Base-by-base conservation (phyloP, 2,113 vertebrate species). In the Microtus pennsylvanicus region DNA sequence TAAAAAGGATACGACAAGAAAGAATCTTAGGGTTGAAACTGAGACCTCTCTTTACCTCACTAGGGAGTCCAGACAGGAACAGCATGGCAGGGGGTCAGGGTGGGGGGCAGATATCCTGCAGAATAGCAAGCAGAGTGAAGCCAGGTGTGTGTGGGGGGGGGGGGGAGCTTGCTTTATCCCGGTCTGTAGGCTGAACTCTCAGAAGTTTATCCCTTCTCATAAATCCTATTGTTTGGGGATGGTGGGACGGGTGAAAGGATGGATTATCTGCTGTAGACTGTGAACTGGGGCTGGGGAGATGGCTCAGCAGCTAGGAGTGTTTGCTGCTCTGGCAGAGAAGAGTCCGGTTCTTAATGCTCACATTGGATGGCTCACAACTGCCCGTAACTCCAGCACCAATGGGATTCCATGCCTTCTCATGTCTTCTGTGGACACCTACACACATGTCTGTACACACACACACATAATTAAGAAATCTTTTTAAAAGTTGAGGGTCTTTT, bases 1-100 rank as follows among this genome's bases (percentile, higher is more conserved):
- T 70, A 65, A 80, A 88, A 96, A 91, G 65, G 58, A 24, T 76
- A 35, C 38, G 42, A 17, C 38, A 91, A 87, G 83, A 42, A 90
- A 90, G 65, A 96, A 63, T 67, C 61, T 72, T 94, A 58, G 50
- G 83, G 33, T 92, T 85, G 47, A 91, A 93, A 78, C 91, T 45
- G 77, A 92, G 74, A 78, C 26, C 58, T 91, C 95, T 28, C 35
- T 92, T 92, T 35, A 87, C 69, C 28, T 94, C 0, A 0, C 1
- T 74, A 45, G 65, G 69, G 42, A 61, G 8, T 78, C 63, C 5
- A 63, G 52, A 74, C 35, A 69, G 28, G 42, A 70, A 87, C 78
- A 50, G 2, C 52, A 14, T 14, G 80, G 55, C 55, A 58, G 72
- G 38, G 70, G 35, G 30, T 75, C 17, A 17, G 55, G 55, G 17